These are phyloP conservation scores for Nipponacmea schrenckii DNA, from an alignment of 2,888 invertebrate species.

Conservation along the genomic window DNA sequence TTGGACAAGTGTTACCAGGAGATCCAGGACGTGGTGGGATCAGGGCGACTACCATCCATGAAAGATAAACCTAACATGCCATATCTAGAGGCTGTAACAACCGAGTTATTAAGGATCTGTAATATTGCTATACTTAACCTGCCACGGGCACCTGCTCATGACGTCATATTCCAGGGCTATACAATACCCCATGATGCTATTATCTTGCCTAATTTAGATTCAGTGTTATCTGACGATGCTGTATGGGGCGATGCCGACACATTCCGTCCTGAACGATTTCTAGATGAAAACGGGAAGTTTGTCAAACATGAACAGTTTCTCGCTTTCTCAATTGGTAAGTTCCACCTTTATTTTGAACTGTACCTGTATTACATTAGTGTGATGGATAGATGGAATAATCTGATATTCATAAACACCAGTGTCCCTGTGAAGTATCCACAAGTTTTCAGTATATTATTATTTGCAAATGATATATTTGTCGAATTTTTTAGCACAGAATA, in stretches of 20 bases:
- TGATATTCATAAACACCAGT: too few species aligned
- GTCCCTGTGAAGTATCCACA: too few species aligned
- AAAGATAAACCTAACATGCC: constrained; percentile 37
- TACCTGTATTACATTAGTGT: too few species aligned
- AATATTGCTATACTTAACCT: constrained; percentile 42
- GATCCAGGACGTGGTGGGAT: constrained; percentile 60
- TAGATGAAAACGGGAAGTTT: constrained; percentile 32
- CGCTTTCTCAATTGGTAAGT: constrained; percentile 38
- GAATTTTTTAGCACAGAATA: too few species aligned
- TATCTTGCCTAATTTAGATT: constrained; percentile 43
- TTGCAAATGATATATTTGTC: too few species aligned
- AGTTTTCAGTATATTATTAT: too few species aligned
- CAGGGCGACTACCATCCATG: constrained; percentile 32
- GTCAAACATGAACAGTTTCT: constrained; percentile 30
- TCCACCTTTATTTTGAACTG: neutral
- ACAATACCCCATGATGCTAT: constrained; percentile 51
- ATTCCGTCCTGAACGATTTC: constrained; percentile 52
- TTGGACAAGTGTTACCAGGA: constrained; percentile 36
- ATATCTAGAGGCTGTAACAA: constrained; percentile 52
- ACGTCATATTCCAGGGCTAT: constrained; percentile 49
- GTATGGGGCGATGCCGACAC: constrained; percentile 41
- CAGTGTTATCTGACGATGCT: constrained; percentile 42
- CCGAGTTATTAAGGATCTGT: constrained; percentile 49
- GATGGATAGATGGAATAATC: too few species aligned
- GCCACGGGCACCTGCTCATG: constrained; percentile 41